Evolutionary conservation across 2,797 vertebrate genomes (phyloP).

Genomic region (Coregonus sp.): DNA sequence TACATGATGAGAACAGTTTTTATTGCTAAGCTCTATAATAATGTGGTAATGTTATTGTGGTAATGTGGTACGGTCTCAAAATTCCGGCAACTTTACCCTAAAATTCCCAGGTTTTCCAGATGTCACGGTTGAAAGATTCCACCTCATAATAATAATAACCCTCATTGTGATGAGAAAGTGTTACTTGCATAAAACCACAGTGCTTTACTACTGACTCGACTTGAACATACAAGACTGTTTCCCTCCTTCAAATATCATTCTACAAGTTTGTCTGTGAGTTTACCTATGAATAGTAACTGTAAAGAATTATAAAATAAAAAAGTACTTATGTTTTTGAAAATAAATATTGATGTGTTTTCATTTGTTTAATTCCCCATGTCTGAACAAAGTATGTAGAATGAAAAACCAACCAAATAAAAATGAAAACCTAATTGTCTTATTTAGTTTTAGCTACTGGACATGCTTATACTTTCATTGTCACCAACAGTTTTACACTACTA

Average conservation of each 20-base stretch:
- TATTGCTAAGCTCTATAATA: not conserved
- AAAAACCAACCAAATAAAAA: conserved; percentile 80
- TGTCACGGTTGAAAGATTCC: not conserved
- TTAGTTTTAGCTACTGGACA: not conserved
- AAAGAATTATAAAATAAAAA: conserved; percentile 59
- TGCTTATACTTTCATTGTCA: not conserved
- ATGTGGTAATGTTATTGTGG: no score
- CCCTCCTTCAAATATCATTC: conserved; percentile 71
- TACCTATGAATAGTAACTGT: conserved; percentile 74
- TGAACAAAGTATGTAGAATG: conserved; percentile 77
- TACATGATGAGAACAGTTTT: conserved; percentile 23
- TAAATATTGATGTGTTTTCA: conserved; percentile 74
- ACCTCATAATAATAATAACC: not conserved
- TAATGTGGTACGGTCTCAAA: no score
- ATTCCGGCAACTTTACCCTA: no score
- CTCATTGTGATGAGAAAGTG: conserved; percentile 58
- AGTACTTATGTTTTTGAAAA: conserved; percentile 71
- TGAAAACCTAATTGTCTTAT: conserved; percentile 45
- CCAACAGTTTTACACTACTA: not conserved
- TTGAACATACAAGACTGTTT: conserved; percentile 80
- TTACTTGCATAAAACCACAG: conserved; percentile 74
- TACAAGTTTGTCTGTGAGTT: conserved; percentile 75
- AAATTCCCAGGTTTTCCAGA: no score
- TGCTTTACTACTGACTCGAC: conserved; percentile 76
- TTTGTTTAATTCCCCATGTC: conserved; percentile 73